Conservation (phyloP, 2,888 invertebrate genomes). For the Agonopterix alstromeriana region DNA sequence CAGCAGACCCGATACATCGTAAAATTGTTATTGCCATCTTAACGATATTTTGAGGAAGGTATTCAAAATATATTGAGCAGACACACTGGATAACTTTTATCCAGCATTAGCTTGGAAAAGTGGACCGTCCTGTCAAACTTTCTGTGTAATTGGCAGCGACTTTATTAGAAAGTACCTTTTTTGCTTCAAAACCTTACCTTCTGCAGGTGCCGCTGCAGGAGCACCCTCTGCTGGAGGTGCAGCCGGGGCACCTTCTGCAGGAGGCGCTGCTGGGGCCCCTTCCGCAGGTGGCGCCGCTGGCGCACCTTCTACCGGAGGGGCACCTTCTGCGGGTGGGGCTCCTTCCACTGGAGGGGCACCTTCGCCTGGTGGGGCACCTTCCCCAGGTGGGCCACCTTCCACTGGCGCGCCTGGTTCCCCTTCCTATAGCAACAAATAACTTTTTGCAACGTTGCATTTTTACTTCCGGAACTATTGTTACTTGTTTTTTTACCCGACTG, state of each 20-base stretch:
- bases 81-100: no score
- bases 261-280: constrained; percentile 28
- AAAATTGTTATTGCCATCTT: no score
- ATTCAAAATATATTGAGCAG: no score
- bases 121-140: no score
- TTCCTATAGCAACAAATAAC: not conserved
- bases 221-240: constrained; percentile 33
- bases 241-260: constrained; percentile 33
- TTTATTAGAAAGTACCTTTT: no score
- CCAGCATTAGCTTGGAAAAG: no score
- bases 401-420: constrained; percentile 18
- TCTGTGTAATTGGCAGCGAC: no score
- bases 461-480: no score
- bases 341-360: constrained; percentile 39
- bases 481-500: no score
- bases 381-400: constrained; percentile 27
- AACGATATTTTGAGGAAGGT: no score
- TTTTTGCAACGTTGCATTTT: no score
- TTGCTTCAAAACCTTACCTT: constrained; percentile 12
- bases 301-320: constrained; percentile 21
- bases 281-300: constrained; percentile 31
- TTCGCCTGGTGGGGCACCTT: constrained; percentile 34
- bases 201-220: constrained; percentile 24
- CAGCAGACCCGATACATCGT: no score
- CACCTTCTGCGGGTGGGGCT: constrained; percentile 7